Base-by-base conservation (phyloP, 2,888 invertebrate genomes). In the Chloromyia formosa region DNA sequence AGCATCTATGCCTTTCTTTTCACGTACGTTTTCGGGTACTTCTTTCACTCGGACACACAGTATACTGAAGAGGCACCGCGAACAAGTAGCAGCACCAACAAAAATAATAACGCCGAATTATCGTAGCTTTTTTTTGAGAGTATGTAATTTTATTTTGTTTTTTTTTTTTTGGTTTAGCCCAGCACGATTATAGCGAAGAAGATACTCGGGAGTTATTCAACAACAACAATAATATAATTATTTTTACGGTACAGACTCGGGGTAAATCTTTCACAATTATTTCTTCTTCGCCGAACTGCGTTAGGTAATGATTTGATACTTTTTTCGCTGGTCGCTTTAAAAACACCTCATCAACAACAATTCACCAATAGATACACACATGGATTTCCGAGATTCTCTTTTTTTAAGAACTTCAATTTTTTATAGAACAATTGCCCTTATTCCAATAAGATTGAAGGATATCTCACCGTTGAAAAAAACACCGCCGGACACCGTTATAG, bases 401-500 rank as follows among this genome's bases (percentile, higher is more conserved):
- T 1, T 5, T 45, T 45, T 40, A 40, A 18, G 42, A 9, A 40
- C 64, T 61, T 20, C 23, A 61, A 40, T 64, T 64, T 40, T 64
- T 64, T 64, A 20, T 66, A 22, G 27, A 35, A 35, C 7, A 35
- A 35, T 35, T 45, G 9, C 18, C 66, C 22, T 66, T n/a, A 16
- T 62, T 23, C 27, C 66, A 66, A 69, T 53, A 14, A 27, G 49
- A 49, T 27, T 54, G 12, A 71, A 40, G 35, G 18, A 69, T 18
- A 56, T 71, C 71, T 71, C 71, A 71, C 71, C 71, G 58, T 58
- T 35, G 27, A 35, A 35, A 35, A 4, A 20, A 40, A 71, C 18
- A 49, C 42, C 66, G 42, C 66, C 66, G 66, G 7, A 45, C 56
- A 68, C 71, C 71, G 71, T 35, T n/a, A n/a, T n/a, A n/a, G n/a